Evolutionary conservation across 2,113 vertebrate genomes (phyloP).

Genomic region (Tricholaema leucomelas): DNA sequence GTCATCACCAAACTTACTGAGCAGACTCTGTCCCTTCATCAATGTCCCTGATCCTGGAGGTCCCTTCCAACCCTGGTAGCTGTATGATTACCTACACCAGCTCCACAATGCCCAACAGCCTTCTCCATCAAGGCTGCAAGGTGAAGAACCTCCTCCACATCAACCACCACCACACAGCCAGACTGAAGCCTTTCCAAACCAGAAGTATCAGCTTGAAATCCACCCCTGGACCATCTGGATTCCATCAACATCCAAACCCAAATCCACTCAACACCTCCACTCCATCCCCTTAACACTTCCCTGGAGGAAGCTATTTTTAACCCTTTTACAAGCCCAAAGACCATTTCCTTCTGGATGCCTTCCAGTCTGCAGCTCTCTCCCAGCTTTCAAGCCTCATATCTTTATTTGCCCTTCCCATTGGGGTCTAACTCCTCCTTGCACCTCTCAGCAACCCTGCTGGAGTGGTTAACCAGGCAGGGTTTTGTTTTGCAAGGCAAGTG

Average conservation of each 20-base stretch:
- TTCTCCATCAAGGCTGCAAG: not conserved
- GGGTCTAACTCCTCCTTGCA: not conserved
- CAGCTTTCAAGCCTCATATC: not conserved
- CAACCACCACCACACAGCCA: accelerated
- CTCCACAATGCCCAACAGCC: no score
- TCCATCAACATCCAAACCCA: not conserved
- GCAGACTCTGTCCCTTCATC: no score
- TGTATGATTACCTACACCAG: no score
- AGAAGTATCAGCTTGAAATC: not conserved
- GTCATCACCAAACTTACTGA: no score
- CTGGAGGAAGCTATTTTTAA: not conserved
- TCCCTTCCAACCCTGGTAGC: no score
- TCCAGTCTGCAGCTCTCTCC: not conserved
- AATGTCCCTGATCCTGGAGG: no score
- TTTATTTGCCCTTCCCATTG: not conserved
- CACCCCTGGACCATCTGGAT: not conserved
- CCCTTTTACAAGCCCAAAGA: not conserved
- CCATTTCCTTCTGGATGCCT: not conserved
- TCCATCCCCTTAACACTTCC: not conserved
- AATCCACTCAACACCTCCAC: not conserved
- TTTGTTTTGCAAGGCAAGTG: not conserved
- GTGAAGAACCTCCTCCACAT: not conserved
- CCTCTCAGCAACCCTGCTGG: not conserved
- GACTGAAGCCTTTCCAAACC: not conserved
- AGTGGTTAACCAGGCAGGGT: accelerated